phyloP scores from a whole-genome alignment of 2,888 invertebrate genomes.

The Caenorhabditis drosophilae region DNA sequence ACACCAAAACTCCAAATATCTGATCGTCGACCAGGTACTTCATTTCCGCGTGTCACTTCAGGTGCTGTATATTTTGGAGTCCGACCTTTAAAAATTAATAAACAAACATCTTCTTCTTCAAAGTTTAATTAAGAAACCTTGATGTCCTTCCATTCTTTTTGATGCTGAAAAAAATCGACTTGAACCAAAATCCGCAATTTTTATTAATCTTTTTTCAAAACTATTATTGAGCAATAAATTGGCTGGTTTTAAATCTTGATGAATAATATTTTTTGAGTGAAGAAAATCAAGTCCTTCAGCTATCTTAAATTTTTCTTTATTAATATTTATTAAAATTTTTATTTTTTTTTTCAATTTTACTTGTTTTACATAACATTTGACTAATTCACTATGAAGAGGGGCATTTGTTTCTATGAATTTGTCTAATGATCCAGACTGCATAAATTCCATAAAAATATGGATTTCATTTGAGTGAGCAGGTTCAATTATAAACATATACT shows the following conservation, averaged over 20 bases:
- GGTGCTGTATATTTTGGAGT: conserved; percentile 63
- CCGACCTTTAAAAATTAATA: conserved; percentile 23
- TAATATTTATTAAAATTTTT: background rate
- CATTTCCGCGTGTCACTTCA: conserved; percentile 35
- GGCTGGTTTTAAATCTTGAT: conserved; percentile 72
- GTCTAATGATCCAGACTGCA: conserved; percentile 72
- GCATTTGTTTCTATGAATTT: conserved; percentile 30
- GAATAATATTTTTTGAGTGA: conserved; percentile 72
- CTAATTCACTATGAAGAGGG: conserved; percentile 14
- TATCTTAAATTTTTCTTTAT: conserved; percentile 66
- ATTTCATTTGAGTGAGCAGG: conserved; percentile 29
- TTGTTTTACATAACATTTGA: conserved; percentile 23
- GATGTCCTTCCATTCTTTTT: too few relatives aligned
- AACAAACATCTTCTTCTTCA: background rate
- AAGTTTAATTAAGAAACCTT: conserved; percentile 1
- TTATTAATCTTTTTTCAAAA: conserved; percentile 62
- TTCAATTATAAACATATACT: conserved; percentile 31
- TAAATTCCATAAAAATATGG: conserved; percentile 72
- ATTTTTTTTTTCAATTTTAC: too few relatives aligned
- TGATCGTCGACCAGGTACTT: conserved; percentile 41
- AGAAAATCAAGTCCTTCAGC: conserved; percentile 72
- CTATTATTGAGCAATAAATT: conserved; percentile 71
- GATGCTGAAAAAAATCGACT: conserved; percentile 69
- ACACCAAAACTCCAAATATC: conserved; percentile 65
- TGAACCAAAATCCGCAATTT: conserved; percentile 73